Conservation (phyloP, 2,797 vertebrate species). For the Darevskia nairensis region DNA sequence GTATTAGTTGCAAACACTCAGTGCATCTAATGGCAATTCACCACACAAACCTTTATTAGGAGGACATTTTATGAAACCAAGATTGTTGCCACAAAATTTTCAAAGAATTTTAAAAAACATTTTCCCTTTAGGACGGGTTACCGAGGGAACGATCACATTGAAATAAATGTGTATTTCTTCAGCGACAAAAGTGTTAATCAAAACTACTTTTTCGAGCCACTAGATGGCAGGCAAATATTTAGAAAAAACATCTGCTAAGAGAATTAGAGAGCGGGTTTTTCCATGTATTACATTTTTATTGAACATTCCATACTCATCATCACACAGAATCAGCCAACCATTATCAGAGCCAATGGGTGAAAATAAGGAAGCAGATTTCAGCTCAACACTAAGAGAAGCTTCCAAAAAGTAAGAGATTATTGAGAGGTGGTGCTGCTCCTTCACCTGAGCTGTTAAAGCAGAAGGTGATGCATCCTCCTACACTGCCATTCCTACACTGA, state of each 20-base stretch:
- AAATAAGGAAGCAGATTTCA: not conserved
- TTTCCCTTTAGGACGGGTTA: not conserved
- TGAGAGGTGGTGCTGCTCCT: not conserved
- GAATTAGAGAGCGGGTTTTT: rapidly evolving
- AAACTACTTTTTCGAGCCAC: slow-evolving; percentile 34
- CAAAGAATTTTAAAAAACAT: not conserved
- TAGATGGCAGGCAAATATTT: slow-evolving; percentile 70
- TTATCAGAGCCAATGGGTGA: not conserved
- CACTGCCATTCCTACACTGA: not conserved
- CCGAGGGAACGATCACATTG: not conserved
- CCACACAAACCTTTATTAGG: too few relatives aligned
- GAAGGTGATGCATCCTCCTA: not conserved
- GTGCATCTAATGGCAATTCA: too few relatives aligned
- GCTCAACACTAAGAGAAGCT: not conserved
- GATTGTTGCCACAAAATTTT: too few relatives aligned
- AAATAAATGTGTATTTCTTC: not conserved
- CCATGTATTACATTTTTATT: not conserved
- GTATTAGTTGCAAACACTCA: too few relatives aligned
- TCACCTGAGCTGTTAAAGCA: not conserved
- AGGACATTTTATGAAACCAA: too few relatives aligned
- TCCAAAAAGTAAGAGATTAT: not conserved
- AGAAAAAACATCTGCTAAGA: not conserved
- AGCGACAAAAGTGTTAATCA: not conserved
- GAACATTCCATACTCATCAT: not conserved
- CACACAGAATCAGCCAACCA: not conserved